Evolutionary conservation across 2,888 invertebrate species (phyloP).

Genomic region (Boloria euphrosyne): DNA sequence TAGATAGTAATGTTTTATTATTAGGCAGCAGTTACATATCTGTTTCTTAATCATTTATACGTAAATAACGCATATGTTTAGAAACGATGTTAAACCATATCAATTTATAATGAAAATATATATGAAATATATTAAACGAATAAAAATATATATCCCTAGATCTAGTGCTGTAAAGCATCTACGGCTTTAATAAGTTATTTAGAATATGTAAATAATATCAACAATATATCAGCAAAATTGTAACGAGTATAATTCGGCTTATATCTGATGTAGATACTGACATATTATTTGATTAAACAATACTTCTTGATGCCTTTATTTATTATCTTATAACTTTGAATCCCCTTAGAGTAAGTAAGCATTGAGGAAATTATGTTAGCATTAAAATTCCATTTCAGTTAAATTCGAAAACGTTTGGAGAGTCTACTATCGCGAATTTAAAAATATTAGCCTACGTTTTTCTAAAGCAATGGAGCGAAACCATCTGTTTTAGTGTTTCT

Average conservation of each 20-base stretch:
- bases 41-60: constrained; percentile 26
- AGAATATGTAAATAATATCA: constrained; percentile 33
- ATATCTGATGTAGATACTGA: constrained; percentile 55
- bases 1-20: not conserved
- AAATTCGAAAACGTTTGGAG: constrained; percentile 41
- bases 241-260: constrained; percentile 47
- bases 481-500: constrained; percentile 71
- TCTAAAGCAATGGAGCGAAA: constrained; percentile 58
- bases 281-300: constrained; percentile 62
- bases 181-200: constrained; percentile 55
- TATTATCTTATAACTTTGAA: constrained; percentile 34
- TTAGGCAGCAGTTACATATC: constrained; percentile 16
- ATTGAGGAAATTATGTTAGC: constrained; percentile 33
- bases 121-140: constrained; percentile 35
- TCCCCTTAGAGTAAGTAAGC: constrained; percentile 27
- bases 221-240: constrained; percentile 29
- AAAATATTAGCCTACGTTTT: constrained; percentile 56
- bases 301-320: constrained; percentile 42
- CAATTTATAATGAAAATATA: constrained; percentile 48
- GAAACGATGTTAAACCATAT: constrained; percentile 39
- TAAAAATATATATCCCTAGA: constrained; percentile 37
- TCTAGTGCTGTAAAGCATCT: constrained; percentile 56
- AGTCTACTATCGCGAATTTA: constrained; percentile 51
- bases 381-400: constrained; percentile 41
- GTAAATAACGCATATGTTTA: constrained; percentile 39